phyloP scores from a whole-genome alignment of 2,888 invertebrate genomes.

The Trachelus iudaicus region DNA sequence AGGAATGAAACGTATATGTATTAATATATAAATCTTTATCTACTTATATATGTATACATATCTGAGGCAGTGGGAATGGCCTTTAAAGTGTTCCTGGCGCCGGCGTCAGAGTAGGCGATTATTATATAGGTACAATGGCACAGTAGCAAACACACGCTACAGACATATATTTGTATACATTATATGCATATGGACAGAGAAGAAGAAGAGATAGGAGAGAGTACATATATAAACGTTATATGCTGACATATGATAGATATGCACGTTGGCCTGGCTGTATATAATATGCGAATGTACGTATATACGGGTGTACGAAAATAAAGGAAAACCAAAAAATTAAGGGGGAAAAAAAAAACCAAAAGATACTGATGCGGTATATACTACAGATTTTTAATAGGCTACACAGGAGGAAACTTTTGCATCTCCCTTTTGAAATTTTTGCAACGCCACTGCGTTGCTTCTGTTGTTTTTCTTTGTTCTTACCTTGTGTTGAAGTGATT shows the following conservation, averaged over 20 bases:
- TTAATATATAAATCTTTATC: too few relatives aligned
- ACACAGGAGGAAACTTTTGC: not conserved
- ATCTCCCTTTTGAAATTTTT: not conserved
- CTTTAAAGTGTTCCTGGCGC: not conserved
- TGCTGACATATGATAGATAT: not conserved
- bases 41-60: not conserved
- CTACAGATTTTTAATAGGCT: not conserved
- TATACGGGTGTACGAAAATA: not conserved
- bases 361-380: not conserved
- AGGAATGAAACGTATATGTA: not conserved
- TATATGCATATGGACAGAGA: not conserved
- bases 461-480: conserved; percentile 66
- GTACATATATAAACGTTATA: not conserved
- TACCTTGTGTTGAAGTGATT: conserved; percentile 99
- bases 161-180: not conserved
- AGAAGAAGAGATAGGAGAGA: not conserved
- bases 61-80: not conserved
- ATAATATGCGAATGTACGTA: not conserved
- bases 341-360: not conserved
- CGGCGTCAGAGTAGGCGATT: not conserved
- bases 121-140: not conserved
- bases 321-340: not conserved
- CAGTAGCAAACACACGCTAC: not conserved
- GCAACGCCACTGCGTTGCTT: not conserved
- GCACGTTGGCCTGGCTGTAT: not conserved